Base-by-base conservation (phyloP, 2,113 vertebrate species). In the Vulpes ferrilata region DNA sequence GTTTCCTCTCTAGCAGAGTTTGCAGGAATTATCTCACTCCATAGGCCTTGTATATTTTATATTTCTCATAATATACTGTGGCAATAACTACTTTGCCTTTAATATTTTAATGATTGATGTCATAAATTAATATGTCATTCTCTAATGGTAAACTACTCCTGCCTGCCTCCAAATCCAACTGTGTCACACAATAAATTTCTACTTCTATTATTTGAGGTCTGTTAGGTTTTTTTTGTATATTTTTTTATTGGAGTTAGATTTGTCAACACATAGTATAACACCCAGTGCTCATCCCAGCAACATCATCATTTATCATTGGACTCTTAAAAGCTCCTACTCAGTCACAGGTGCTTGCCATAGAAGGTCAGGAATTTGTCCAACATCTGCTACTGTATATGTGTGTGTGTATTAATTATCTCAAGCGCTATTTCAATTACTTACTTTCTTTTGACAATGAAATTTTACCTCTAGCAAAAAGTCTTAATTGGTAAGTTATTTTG, bases 401-500 rank as follows among this genome's bases (percentile, higher is more conserved):
- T 35, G 32, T n/a, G 13, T 53, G 16, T 22, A 4, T 38, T 78
- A 84, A 88, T 93, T 85, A 73, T 86, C 55, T 48, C 32, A 81
- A 62, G 12, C 85, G 20, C 19, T 74, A 16, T 51, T 92, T 73
- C 30, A 65, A 78, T 78, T 55, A 30, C 38, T 89, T 93, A 60
- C 38, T 74, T 57, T 85, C 79, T 82, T 92, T 82, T 65, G n/a
- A 82, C 30, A 79, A 3, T 35, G 16, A 67, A 88, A 93, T 25
- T 88, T 78, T 30, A 64, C 27, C 32, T 83, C 62, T 69, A 95
- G 12, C 25, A 92, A 94, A 88, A 89, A 32, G 7, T 76, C 69
- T 97, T 95, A 55, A n/a, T 48, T 67, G 80, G 83, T 10, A 90
- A 65, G 67, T 78, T 71, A 85, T 38, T 90, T 64, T 64, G 51